Base-by-base conservation (phyloP, 2,888 invertebrate genomes). In the Autographa pulchrina region DNA sequence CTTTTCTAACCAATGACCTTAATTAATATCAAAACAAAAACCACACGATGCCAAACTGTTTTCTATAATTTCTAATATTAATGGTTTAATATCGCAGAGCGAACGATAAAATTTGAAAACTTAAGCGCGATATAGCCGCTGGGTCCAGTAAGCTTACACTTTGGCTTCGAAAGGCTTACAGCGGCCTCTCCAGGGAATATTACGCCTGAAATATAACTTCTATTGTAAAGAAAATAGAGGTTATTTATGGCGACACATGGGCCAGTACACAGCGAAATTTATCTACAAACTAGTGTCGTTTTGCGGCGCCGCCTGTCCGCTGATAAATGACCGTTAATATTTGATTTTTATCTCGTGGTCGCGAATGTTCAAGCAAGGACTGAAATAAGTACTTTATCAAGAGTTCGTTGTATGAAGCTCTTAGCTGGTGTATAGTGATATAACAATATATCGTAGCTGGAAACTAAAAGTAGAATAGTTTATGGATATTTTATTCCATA, bases 151-250 rank as follows among this genome's bases (percentile, higher is more conserved):
- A 75, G 71, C 70, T 70, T 70, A 79, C 58, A 77, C 72, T 59
- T 73, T 68, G 67, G 75, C 78, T 80, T 72, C 65, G 35, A 62
- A 68, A 41, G 75, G 72, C 81, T 83, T 81, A 81, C 78, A 62
- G 69, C 35, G 38, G 66, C 71, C 74, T 66, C 76, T 74, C 65
- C 35, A 18, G 78, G 75, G 84, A 83, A 82, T 82, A 86, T 86
- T 82, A 86, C 84, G 68, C 65, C 62, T 89, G 88, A 89, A 90
- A 88, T 89, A 90, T 90, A 82, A 85, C 86, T 88, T 82, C 70
- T 89, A 87, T 88, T 86, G 88, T 87, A 79, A 84, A 80, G 80
- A 79, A 83, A 88, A 89, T 89, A 90, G 85, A 78, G 82, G 86
- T 88, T 90, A 90, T 92, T 92, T 90, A 91, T 81, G 75, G 64